Evolutionary conservation across 2,888 invertebrate genomes (phyloP).

Genomic region (Catocala sponsa): DNA sequence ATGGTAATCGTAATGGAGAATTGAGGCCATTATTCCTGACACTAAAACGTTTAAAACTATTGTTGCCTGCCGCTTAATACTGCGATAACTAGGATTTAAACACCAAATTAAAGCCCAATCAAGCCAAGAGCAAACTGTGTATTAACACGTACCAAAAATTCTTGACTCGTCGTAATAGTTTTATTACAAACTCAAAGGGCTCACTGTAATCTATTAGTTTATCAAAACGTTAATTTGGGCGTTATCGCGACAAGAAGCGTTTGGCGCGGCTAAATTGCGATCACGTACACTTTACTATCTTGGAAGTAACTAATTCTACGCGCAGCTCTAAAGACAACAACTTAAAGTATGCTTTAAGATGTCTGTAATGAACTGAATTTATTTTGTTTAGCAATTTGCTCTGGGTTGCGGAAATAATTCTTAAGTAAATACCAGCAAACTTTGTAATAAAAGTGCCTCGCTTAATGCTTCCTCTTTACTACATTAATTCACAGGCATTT

Average conservation of each 20-base stretch:
- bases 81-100: no score
- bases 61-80: no score
- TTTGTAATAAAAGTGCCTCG: not conserved
- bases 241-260: constrained; percentile 50
- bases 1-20: no score
- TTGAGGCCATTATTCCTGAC: no score
- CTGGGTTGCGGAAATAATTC: constrained; percentile 11
- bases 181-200: constrained; percentile 15
- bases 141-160: constrained; percentile 12
- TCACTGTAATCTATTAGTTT: constrained; percentile 46
- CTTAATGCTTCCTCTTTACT: no score
- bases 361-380: constrained; percentile 12
- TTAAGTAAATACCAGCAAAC: constrained; percentile 7
- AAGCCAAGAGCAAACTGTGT: not conserved
- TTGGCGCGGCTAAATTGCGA: constrained; percentile 53
- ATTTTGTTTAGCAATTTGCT: constrained; percentile 24
- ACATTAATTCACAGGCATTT: no score
- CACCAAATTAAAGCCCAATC: not conserved
- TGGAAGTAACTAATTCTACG: constrained; percentile 59
- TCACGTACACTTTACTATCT: constrained; percentile 59
- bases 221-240: constrained; percentile 50
- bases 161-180: constrained; percentile 5
- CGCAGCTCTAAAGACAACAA: constrained; percentile 26
- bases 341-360: constrained; percentile 10
- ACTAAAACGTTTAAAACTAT: no score